Evolutionary conservation across 2,797 vertebrate species (phyloP).

Genomic region (Naso thynnoides): DNA sequence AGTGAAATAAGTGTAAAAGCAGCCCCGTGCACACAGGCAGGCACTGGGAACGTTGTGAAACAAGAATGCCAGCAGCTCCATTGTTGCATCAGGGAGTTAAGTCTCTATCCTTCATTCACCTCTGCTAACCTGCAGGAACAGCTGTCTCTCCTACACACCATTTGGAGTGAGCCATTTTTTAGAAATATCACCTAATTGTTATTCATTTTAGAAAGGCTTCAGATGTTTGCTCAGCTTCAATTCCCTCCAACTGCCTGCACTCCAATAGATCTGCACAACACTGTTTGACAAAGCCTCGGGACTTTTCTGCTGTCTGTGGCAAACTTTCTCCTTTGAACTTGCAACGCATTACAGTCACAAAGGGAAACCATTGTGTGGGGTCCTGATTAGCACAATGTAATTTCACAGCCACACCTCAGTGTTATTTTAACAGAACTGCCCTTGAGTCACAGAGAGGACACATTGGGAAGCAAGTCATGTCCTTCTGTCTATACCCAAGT

Average conservation of each 20-base stretch:
- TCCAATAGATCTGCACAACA: conserved; percentile 18
- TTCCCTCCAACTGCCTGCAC: conserved; percentile 43
- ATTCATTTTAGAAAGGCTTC: conserved; percentile 59
- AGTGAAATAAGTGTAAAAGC: background rate
- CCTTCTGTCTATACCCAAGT: background rate
- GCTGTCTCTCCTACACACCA: conserved; percentile 71
- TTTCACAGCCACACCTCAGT: conserved; percentile 24
- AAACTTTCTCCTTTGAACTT: conserved; percentile 56
- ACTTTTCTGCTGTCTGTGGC: conserved; percentile 25
- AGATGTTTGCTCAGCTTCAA: conserved; percentile 59
- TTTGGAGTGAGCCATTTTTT: conserved; percentile 42
- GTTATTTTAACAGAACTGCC: conserved; percentile 6
- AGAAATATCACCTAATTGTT: conserved; percentile 56
- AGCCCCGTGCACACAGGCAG: background rate
- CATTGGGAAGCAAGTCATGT: background rate
- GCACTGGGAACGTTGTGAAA: conserved; percentile 48
- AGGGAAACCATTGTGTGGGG: conserved; percentile 18
- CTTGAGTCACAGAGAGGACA: background rate
- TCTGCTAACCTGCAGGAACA: conserved; percentile 65
- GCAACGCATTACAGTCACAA: conserved; percentile 9
- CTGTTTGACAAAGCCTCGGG: conserved; percentile 44
- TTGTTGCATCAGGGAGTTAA: conserved; percentile 22
- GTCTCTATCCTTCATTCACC: conserved; percentile 51
- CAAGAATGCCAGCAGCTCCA: conserved; percentile 29
- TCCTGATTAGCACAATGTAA: conserved; percentile 19